Base-by-base conservation (phyloP, 2,113 vertebrate species). In the Ictalurus punctatus region DNA sequence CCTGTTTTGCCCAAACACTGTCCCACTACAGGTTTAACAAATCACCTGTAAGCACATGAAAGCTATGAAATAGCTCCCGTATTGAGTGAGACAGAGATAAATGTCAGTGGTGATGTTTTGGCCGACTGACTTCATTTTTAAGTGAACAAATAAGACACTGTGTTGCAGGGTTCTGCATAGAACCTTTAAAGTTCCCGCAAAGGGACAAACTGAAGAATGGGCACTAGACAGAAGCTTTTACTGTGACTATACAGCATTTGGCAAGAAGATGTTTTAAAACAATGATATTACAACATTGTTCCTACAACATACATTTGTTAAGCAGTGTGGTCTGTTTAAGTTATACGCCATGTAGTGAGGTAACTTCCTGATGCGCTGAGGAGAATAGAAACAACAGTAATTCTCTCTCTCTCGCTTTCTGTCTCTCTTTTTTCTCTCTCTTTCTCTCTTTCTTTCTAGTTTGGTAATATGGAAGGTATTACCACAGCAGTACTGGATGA, bases 391-490 rank as follows among this genome's bases (percentile, higher is more conserved):
- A 34, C 63, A 30, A n/a, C 13, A 30, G 52, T 44, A 21, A 8
- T 19, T n/a, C 37, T 76, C 52, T 37, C 27, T 85, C 30, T 37
- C 40, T 63, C 6, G 69, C 17, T 48, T 25, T 27, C 40, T 21
- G 88, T 63, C 73, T 92, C 27, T 25, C 44, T 23, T 37, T 37
- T 63, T 1, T 79, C 17, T 48, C 27, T n/a, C 67, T 23, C 37
- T 76, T 48, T 48, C 27, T 85, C 25, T 37, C 40, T 63, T 2
- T 69, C 17, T 52, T 21, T n/a, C 74, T 92, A 97, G 96, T 97
- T 97, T 92, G 96, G 96, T n/a, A 97, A 96, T 94, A 96, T 97
- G 95, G 96, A 97, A 90, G 96, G 95, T 76, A 96, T 97, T 92
- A 96, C 95, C 4, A 96, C 96, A 0, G 96, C 96, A 0, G 93